phyloP scores from a whole-genome alignment of 2,113 vertebrate genomes.

The Sitta europaea region DNA sequence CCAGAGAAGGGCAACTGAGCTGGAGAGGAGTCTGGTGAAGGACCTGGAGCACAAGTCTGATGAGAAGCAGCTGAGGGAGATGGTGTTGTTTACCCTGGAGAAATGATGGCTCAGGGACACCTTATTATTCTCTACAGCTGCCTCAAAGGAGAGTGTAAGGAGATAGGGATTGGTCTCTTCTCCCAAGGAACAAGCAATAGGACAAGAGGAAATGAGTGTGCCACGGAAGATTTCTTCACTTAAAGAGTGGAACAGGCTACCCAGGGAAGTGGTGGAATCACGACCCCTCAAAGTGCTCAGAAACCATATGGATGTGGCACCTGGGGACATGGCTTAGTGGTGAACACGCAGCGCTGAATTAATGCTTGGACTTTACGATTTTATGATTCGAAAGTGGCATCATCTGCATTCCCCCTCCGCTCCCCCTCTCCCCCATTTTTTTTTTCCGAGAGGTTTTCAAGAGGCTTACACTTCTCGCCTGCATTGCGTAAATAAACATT shows the following conservation, averaged over 20 bases:
- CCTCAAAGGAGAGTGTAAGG: not conserved
- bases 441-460: not conserved
- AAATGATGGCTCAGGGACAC: not conserved
- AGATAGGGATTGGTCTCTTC: fast-evolving
- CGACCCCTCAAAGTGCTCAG: not conserved
- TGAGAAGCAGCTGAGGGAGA: not conserved
- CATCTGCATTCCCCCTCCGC: fast-evolving
- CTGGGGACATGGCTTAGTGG: too few species aligned
- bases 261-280: not conserved
- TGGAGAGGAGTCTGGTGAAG: not conserved
- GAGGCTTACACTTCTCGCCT: not conserved
- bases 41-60: not conserved
- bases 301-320: not conserved
- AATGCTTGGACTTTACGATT: not conserved
- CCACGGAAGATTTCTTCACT: not conserved
- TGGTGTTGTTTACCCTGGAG: not conserved
- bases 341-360: too few species aligned
- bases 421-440: fast-evolving
- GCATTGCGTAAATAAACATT: not conserved
- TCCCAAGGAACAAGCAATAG: not conserved
- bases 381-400: not conserved
- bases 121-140: not conserved
- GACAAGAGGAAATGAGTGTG: not conserved
- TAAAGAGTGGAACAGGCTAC: not conserved
- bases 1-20: not conserved